Evolutionary conservation across 2,113 vertebrate genomes (phyloP).

Genomic region (Marmota flaviventris): DNA sequence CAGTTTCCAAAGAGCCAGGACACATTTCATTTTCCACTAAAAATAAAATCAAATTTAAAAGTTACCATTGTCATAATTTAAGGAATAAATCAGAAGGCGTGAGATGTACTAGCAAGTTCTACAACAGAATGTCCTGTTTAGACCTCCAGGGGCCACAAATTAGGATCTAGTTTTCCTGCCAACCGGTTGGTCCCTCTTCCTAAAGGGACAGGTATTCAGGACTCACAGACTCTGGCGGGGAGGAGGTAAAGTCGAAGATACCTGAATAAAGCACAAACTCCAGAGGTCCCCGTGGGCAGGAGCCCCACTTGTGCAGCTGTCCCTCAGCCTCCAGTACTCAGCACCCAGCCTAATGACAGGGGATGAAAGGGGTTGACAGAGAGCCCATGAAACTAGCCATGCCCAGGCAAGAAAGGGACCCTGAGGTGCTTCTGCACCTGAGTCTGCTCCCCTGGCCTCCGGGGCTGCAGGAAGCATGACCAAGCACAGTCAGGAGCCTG

Average conservation of each 20-base stretch:
- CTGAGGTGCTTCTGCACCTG: too few species aligned
- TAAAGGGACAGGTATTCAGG: background rate
- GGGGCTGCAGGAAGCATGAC: background rate
- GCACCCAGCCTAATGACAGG: background rate
- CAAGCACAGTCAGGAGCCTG: background rate
- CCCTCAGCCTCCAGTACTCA: background rate
- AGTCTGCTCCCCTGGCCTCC: background rate
- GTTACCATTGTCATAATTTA: background rate
- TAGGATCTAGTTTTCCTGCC: background rate
- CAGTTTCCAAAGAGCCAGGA: slow-evolving; percentile 76
- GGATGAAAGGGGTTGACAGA: background rate
- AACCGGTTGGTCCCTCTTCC: background rate
- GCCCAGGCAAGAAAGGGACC: background rate
- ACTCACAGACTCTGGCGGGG: background rate
- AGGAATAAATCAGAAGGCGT: background rate
- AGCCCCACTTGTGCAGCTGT: rapidly evolving
- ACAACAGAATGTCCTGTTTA: background rate
- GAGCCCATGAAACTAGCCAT: rapidly evolving
- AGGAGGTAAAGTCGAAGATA: background rate
- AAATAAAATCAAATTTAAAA: slow-evolving; percentile 44
- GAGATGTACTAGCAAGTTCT: background rate
- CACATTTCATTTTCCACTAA: slow-evolving; percentile 72
- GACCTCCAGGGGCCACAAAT: background rate
- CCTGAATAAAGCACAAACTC: background rate
- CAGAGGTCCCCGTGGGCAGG: background rate